Evolutionary conservation across 2,113 vertebrate species (phyloP).

Genomic region (Halcyon senegalensis): DNA sequence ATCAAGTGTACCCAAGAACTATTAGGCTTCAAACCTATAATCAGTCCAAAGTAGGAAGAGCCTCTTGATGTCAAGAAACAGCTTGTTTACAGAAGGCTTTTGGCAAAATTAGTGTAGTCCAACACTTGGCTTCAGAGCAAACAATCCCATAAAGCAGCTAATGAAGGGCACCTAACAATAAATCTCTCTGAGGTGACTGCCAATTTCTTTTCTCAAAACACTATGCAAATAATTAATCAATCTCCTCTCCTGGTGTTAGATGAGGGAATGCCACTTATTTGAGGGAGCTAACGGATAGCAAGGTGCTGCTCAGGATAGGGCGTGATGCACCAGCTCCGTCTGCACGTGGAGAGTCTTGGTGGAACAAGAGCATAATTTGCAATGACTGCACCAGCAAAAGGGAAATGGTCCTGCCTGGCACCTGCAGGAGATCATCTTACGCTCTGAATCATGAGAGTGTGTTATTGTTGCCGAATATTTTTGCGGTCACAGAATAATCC

Average conservation of each 20-base stretch:
- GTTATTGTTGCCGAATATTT: neutral
- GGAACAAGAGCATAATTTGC: neutral
- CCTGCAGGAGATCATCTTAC: neutral
- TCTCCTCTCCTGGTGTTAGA: neutral
- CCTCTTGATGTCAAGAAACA: slow-evolving; percentile 20
- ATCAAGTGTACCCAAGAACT: neutral
- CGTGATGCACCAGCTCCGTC: rapidly evolving
- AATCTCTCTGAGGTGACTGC: neutral
- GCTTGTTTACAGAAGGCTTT: slow-evolving; percentile 12
- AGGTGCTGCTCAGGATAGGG: neutral
- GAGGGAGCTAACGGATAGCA: neutral
- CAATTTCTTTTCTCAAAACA: neutral
- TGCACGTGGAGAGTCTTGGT: rapidly evolving
- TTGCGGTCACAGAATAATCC: neutral
- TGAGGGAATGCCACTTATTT: neutral
- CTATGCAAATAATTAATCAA: neutral
- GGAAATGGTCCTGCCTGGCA: neutral
- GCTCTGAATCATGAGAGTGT: neutral
- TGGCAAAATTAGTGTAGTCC: neutral
- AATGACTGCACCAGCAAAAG: neutral
- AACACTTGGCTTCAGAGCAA: neutral
- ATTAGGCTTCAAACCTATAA: neutral
- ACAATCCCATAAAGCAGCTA: neutral
- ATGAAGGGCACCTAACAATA: neutral
- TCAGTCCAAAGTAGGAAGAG: neutral